Conservation (phyloP, 2,888 invertebrate species). For the Spisula solida region DNA sequence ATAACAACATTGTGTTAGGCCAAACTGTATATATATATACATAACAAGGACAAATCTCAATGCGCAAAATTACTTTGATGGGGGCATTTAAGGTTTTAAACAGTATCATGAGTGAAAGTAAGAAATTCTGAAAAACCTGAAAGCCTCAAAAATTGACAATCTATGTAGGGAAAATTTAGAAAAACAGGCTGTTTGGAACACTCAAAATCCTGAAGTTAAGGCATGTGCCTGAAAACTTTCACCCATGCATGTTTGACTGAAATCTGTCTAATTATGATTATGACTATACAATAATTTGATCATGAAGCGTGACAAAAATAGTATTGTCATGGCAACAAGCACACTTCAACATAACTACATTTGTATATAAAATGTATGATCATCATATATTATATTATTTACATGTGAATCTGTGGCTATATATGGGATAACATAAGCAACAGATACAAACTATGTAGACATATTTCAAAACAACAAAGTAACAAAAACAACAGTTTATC, state of each 20-base stretch:
- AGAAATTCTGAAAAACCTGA: too few species aligned
- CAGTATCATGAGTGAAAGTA: too few species aligned
- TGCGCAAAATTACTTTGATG: neutral
- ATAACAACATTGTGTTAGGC: too few species aligned
- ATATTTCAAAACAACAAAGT: conserved; percentile 14
- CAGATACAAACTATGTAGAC: neutral
- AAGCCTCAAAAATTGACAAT: too few species aligned
- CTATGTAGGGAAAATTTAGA: too few species aligned
- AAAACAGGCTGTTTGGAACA: too few species aligned
- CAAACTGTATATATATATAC: too few species aligned
- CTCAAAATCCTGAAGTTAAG: too few species aligned
- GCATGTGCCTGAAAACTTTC: too few species aligned
- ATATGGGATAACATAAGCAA: neutral
- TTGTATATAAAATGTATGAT: neutral
- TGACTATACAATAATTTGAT: neutral
- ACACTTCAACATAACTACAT: neutral
- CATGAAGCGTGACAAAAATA: neutral
- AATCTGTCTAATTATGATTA: neutral
- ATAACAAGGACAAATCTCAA: neutral
- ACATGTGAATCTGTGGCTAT: neutral
- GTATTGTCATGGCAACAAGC: neutral
- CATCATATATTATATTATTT: neutral
- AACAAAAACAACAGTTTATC: neutral
- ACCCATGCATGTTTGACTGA: neutral
- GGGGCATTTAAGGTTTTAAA: too few species aligned